These are phyloP conservation scores for Nephila pilipes DNA, from an alignment of 1,140 invertebrate genomes.

Conservation along the genomic window DNA sequence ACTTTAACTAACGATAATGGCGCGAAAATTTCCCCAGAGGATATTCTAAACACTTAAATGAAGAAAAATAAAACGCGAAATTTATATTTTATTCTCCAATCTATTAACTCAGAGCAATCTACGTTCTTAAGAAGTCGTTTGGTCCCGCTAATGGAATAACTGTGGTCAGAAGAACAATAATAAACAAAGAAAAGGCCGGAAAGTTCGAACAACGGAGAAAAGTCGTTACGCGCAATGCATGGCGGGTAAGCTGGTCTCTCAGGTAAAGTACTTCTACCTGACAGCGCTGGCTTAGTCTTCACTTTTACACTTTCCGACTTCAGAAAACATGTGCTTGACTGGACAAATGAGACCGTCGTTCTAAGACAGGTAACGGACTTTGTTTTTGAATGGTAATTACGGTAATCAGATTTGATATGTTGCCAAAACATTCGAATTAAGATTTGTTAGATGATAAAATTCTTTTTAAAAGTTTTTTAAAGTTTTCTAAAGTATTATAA, in stretches of 20 bases:
- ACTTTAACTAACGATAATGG: neutral
- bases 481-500: neutral
- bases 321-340: constrained; percentile 51
- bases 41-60: neutral
- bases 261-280: constrained; percentile 60
- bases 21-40: neutral
- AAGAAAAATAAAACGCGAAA: neutral
- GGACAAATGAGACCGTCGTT: neutral
- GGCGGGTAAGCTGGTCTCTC: constrained; percentile 53
- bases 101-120: constrained; percentile 39
- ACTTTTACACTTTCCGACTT: constrained; percentile 17
- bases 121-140: neutral
- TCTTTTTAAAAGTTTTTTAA: neutral
- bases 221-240: constrained; percentile 53
- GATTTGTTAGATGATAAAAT: neutral
- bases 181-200: neutral
- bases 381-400: neutral
- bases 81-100: constrained; percentile 14
- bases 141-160: neutral
- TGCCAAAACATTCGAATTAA: neutral
- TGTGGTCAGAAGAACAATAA: constrained; percentile 44
- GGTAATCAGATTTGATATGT: neutral
- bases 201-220: constrained; percentile 4
- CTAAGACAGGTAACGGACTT: neutral
- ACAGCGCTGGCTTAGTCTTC: constrained; percentile 59